phyloP scores from a whole-genome alignment of 2,113 vertebrate genomes.

The Anseranas semipalmata region DNA sequence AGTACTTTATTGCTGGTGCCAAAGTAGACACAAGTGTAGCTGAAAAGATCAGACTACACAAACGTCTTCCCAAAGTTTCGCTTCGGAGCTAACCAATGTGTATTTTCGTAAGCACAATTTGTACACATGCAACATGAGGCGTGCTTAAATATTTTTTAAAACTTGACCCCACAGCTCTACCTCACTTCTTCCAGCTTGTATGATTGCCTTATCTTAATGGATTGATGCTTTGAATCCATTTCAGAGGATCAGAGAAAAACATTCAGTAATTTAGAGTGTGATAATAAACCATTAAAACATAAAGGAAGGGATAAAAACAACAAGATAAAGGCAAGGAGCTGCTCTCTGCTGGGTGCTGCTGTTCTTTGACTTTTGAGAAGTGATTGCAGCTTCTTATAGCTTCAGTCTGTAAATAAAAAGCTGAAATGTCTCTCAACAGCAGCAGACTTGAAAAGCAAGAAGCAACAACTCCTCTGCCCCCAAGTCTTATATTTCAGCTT shows the following conservation, averaged over 20 bases:
- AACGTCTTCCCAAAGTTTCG: not conserved
- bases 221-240: not conserved
- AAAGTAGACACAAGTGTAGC: not conserved
- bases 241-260: not conserved
- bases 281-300: not conserved
- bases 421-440: not conserved
- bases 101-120: not conserved
- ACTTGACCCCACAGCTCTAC: conserved; percentile 10
- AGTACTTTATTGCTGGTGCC: not conserved
- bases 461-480: not conserved
- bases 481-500: not conserved
- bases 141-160: not conserved
- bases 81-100: not conserved
- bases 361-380: not conserved
- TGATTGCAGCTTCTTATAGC: not conserved
- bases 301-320: not conserved
- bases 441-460: not conserved
- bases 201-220: conserved; percentile 9
- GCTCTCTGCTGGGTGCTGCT: not conserved
- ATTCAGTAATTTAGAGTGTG: not conserved
- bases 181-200: conserved; percentile 1
- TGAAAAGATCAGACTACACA: not conserved
- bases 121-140: not conserved
- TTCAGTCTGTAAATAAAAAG: not conserved
- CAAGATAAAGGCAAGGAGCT: not conserved